Base-by-base conservation (phyloP, 1,140 invertebrate genomes). In the Littorina saxatilis region DNA sequence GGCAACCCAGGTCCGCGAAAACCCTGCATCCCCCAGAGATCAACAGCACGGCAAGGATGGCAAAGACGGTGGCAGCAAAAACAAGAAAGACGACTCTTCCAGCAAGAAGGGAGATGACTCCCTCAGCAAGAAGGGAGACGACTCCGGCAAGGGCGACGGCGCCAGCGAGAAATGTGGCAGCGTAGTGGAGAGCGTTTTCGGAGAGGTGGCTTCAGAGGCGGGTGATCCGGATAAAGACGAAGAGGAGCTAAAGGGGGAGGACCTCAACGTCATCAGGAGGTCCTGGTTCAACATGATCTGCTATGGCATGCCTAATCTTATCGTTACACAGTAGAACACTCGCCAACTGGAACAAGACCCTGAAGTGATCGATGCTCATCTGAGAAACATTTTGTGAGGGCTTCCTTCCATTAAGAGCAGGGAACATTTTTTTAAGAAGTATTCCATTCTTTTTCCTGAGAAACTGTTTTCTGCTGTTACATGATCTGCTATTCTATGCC, bases 231-330 rank as follows among this genome's bases (percentile, higher is more conserved):
- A 82, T 72, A 80, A 84, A 32, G 83, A 82, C 68, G 50, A 81
- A 3, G 84, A 83, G 29, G 83, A 82, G 74, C 37, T 58, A 50
- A 86, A 86, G 61, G 78, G 77, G 37, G 79, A 85, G 50, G 81
- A 84, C 35, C 52, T 63, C 5, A 78, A 50, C 20, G 55, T 81
- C 9, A 32, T 86, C 15, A 75, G 87, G 15, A 85, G 86, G 68
- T 77, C 83, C 11, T 88, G 86, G 86, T 92, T 87, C 80, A 92
- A 91, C 79, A 88, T 90, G 84, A 89, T 92, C 9, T 91, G 90
- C 73, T 92, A 92, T 83, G 91, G 91, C 32, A 87, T 92, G 58
- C 91, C 91, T 32, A 92, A 91, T 77, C 32, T 92, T 23, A 81
- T 92, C 29, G 85, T 92, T 13, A 88, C 89, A 11, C 90, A 91